A percentile compares a stretch with the other conserved stretches of the same genome.
phyloP scores from a whole-genome alignment of 2,797 vertebrate species.

The Chelidonichthys spinosus region DNA sequence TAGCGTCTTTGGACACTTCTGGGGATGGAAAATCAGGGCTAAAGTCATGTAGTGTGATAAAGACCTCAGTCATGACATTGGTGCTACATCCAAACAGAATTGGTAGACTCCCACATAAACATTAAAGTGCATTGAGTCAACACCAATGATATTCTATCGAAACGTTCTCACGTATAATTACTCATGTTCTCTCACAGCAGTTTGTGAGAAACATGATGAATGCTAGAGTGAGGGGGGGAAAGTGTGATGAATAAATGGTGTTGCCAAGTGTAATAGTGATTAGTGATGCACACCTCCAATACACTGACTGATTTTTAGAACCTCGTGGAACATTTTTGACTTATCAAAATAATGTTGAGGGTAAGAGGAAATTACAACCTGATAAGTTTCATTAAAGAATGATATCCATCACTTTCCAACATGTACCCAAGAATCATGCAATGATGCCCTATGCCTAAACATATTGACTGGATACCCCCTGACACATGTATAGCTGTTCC shows the following conservation, averaged over 20 bases:
- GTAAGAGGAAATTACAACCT: not conserved
- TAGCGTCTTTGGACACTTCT: no score
- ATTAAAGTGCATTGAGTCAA: constrained; percentile 6
- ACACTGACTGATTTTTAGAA: not conserved
- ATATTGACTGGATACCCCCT: no score
- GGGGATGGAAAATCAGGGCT: no score
- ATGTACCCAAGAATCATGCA: not conserved
- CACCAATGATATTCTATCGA: constrained; percentile 20
- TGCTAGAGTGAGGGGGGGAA: constrained; percentile 2
- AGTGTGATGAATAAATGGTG: constrained; percentile 30
- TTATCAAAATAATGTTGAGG: no score
- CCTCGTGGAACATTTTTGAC: not conserved
- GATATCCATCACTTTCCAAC: not conserved
- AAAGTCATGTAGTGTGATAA: no score
- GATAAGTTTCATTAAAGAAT: not conserved
- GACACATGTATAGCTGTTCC: not conserved
- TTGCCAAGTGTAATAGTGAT: constrained; percentile 12
- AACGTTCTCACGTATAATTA: constrained; percentile 44
- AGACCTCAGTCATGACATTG: not conserved
- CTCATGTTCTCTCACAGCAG: constrained; percentile 30
- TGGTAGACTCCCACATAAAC: not conserved
- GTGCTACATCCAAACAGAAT: constrained; percentile 15
- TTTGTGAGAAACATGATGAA: constrained; percentile 42
- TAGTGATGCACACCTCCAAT: not conserved
- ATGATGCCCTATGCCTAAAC: no score